Evolutionary conservation across 1,140 invertebrate species (phyloP).

Genomic region (Euwallacea fornicatus): DNA sequence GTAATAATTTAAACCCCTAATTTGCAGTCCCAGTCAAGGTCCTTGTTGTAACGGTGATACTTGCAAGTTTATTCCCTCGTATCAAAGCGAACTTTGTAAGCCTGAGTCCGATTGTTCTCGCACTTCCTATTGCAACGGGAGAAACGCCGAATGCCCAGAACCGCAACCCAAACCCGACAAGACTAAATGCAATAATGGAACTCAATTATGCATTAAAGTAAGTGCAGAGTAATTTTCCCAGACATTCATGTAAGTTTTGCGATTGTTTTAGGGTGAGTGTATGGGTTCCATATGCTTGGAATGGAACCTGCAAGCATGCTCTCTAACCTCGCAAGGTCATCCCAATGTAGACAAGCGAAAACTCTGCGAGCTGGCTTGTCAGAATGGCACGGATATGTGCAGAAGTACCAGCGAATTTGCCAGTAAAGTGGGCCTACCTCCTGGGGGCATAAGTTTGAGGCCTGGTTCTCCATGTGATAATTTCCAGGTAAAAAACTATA

Average conservation of each 20-base stretch:
- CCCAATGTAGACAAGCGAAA: constrained; percentile 80
- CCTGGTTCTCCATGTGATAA: constrained; percentile 98
- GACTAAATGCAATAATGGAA: constrained; percentile 82
- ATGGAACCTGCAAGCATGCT: constrained; percentile 94
- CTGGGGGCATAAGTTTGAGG: constrained; percentile 84
- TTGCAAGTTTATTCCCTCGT: constrained; percentile 76
- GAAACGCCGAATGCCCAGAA: constrained; percentile 81
- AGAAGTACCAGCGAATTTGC: constrained; percentile 85
- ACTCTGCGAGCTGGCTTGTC: constrained; percentile 95
- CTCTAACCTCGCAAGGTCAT: constrained; percentile 82
- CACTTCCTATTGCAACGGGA: constrained; percentile 83
- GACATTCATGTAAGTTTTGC: neutral
- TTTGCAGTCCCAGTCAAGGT: constrained; percentile 87
- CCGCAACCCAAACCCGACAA: constrained; percentile 76
- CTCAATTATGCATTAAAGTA: constrained; percentile 80
- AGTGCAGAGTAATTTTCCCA: neutral
- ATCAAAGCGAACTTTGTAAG: constrained; percentile 72
- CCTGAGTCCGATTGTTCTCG: constrained; percentile 86
- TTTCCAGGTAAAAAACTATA: constrained; percentile 73
- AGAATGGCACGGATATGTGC: constrained; percentile 83
- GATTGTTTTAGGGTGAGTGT: constrained; percentile 73
- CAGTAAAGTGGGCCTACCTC: constrained; percentile 69
- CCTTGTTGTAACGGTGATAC: constrained; percentile 86
- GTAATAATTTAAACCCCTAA: constrained; percentile 1
- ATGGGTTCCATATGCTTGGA: constrained; percentile 93